These are phyloP conservation scores for Brachypalpus laphriformis DNA, from an alignment of 2,888 invertebrate species.

Conservation along the genomic window DNA sequence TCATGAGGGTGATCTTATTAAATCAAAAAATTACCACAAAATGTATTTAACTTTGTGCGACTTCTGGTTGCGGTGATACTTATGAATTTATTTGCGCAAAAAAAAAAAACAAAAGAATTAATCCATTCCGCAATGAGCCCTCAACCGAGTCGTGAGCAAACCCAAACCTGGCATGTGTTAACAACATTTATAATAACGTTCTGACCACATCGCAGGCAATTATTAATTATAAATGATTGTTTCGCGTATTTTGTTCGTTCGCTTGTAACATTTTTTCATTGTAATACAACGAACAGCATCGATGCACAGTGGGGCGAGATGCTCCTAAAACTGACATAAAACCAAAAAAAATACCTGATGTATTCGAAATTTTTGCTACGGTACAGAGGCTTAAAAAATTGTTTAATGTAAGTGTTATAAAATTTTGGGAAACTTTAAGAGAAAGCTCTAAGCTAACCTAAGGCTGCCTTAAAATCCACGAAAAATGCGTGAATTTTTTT, in stretches of 20 bases:
- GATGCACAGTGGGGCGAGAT: no score
- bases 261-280: neutral
- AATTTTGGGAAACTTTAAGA: no score
- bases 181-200: conserved; percentile 11
- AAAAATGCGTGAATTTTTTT: no score
- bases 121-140: conserved; percentile 13
- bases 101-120: neutral
- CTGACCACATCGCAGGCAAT: conserved; percentile 54
- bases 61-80: neutral
- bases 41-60: conserved; percentile 7
- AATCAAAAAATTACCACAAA: neutral
- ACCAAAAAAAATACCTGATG: no score
- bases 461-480: no score
- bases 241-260: neutral
- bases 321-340: no score
- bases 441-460: no score
- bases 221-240: conserved; percentile 53
- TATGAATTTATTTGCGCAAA: no score
- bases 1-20: neutral
- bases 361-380: no score
- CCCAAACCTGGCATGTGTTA: conserved; percentile 24
- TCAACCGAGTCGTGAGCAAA: conserved; percentile 8
- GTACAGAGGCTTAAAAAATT: no score
- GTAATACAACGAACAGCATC: neutral
- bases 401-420: no score